Evolutionary conservation across 2,888 invertebrate genomes (phyloP).

Genomic region (Agrotis exclamationis): DNA sequence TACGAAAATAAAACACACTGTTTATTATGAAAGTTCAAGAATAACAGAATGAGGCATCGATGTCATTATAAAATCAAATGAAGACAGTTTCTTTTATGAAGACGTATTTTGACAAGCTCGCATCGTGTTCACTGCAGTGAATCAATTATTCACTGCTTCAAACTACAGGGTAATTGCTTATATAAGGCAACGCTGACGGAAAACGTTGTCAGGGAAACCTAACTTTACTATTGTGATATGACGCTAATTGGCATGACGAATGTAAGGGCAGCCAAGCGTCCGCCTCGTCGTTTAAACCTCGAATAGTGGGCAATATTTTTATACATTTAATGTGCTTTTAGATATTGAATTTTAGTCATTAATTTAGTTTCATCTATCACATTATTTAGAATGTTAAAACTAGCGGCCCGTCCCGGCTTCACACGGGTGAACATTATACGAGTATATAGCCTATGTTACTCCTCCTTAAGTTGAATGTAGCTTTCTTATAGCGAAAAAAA

Average conservation of each 20-base stretch:
- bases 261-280: conserved; percentile 18
- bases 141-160: conserved; percentile 45
- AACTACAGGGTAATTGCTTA: conserved; percentile 42
- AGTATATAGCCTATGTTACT: too few species aligned
- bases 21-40: background rate
- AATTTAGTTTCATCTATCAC: too few species aligned
- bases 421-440: too few species aligned
- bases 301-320: background rate
- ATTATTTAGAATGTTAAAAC: too few species aligned
- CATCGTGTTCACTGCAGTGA: conserved; percentile 21
- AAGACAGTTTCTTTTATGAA: conserved; percentile 4
- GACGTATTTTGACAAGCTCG: conserved; percentile 25
- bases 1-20: background rate
- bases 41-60: background rate
- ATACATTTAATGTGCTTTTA: too few species aligned
- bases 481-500: too few species aligned
- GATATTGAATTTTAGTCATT: too few species aligned
- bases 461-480: too few species aligned
- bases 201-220: conserved; percentile 25
- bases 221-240: conserved; percentile 34
- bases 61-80: conserved; percentile 4
- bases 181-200: conserved; percentile 29
- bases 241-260: conserved; percentile 48
- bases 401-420: too few species aligned
- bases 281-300: background rate